Percentiles rank a stretch among this genome's conserved stretches.
Conservation (phyloP, 2,797 vertebrate genomes). For the Crypturellus tataupa region DNA sequence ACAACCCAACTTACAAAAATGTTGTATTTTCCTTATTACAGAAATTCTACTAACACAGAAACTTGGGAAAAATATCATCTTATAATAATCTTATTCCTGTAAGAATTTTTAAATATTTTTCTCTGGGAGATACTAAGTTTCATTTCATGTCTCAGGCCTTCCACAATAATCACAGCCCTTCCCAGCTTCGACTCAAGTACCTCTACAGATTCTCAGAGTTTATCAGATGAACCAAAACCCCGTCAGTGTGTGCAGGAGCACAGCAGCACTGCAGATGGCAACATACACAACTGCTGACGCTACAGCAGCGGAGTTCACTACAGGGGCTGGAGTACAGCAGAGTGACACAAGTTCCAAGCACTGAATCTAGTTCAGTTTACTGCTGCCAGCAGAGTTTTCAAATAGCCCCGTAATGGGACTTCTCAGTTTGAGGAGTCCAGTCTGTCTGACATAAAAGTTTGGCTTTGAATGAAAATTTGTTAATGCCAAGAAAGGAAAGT, state of each 20-base stretch:
- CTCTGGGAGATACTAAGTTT: not conserved
- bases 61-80: not conserved
- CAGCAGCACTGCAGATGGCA: not conserved
- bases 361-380: slow-evolving; percentile 39
- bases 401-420: slow-evolving; percentile 20
- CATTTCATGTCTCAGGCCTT: not conserved
- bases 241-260: not conserved
- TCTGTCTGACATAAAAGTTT: slow-evolving; percentile 19
- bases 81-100: not conserved
- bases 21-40: not conserved
- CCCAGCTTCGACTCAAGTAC: not conserved
- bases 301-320: not conserved
- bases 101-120: not conserved
- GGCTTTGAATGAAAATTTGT: slow-evolving; percentile 61
- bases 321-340: not conserved
- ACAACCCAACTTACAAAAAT: not conserved
- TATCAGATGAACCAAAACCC: not conserved
- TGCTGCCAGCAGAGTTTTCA: slow-evolving; percentile 50
- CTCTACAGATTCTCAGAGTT: not conserved
- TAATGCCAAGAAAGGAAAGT: slow-evolving; percentile 44
- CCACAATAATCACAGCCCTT: not conserved
- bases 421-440: slow-evolving; percentile 26
- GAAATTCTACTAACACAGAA: not conserved
- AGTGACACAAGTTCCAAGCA: slow-evolving; percentile 40
- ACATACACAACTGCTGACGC: not conserved